Evolutionary conservation across 2,113 vertebrate species (phyloP), one percentile per base, ranked within the genome.

Genomic region (Neolamprologus variostigma): DNA sequence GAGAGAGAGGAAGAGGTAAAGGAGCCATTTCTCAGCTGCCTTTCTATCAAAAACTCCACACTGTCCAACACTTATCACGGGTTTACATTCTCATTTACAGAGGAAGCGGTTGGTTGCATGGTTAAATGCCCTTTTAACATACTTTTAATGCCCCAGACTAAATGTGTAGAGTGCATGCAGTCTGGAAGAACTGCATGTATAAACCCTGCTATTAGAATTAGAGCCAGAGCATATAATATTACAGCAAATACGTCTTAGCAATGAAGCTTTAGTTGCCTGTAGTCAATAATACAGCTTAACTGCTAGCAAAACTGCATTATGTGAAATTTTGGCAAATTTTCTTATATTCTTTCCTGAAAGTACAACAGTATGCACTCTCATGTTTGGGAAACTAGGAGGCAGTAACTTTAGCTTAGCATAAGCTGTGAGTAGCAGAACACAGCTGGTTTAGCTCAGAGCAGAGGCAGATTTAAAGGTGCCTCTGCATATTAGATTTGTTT

Each of bases 31-130:
- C 85, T 83, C 51, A 51, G 85, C 81, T 21, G 89, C 85, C 76
- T 87, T 84, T 89, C 84, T 66, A 68, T 88, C 73, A 79, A 82
- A 91, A 83, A 84, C 86, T 47, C 79, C 59, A 82, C 73, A 86
- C 59, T 88, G 73, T 78, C 73, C 16, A 71, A 91, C 71, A 68
- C 88, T 71, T 61, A 16, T 68, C 50, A 5, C 12, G 5, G 63
- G 50, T 78, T 76, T 83, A 50, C 7, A 31, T 78, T 40, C 28
- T 54, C 55, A 54, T 54, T 93, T 85, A 63, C 51, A 3, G 42
- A 84, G 66, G 82, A 37, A 8, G 33, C 31, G 9, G 82, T 55
- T 88, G 61, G 73, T 78, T 54, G 61, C 61, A 81, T 26, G 84
- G 84, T 31, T 73, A 63, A 89, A 90, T 82, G 55, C 78, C 66